Evolutionary conservation across 2,797 vertebrate species (phyloP), one percentile per base, ranked within the genome.

Genomic region (Epinephelus awoara): DNA sequence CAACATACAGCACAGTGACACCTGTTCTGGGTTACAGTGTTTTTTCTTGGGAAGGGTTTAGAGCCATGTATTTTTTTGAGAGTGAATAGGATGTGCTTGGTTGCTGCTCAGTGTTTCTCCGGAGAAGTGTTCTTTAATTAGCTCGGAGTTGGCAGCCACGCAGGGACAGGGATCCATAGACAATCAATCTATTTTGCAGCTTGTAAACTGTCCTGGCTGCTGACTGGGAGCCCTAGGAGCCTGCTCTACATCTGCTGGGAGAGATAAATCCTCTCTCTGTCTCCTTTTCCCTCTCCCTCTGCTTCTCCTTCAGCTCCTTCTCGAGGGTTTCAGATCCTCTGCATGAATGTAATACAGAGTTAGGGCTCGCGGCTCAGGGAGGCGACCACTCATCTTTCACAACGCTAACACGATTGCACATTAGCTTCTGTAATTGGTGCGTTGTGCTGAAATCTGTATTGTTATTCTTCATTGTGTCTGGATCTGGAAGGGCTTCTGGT

Each of bases 151-250:
- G 90, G 91, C 92, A 90, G 86, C 67, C 76, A 51, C 7, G 12
- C 73, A 55, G 83, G 66, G 77, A 88, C 80, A 52, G 52, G 77
- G 82, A 87, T 91, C 89, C 84, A 80, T 91, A 74, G 83, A 92
- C 91, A 94, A 93, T 94, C 91, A 81, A 92, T 94, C 88, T 73
- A 80, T 91, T 93, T 85, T 89, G 82, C 78, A 88, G 88, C 89
- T 91, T 91, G 88, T 93, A 91, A 94, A 94, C 80, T 88, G 84
- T 89, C 91, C 90, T 79, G 84, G 85, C 83, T 81, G 84, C 83
- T 89, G 86, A 88, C 89, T 89, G 71, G 70, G 75, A 86, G 84
- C 85, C 77, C 67, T 40, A 75, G 81, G 79, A 90, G 65, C 77
- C 64, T 74, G 71, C 81, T 75, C 59, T 57, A 67, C 86, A 85